Percentiles rank a stretch among this genome's conserved stretches.
These are phyloP conservation scores for Bellardia bayeri DNA, from an alignment of 2,888 invertebrate species.

Conservation along the genomic window DNA sequence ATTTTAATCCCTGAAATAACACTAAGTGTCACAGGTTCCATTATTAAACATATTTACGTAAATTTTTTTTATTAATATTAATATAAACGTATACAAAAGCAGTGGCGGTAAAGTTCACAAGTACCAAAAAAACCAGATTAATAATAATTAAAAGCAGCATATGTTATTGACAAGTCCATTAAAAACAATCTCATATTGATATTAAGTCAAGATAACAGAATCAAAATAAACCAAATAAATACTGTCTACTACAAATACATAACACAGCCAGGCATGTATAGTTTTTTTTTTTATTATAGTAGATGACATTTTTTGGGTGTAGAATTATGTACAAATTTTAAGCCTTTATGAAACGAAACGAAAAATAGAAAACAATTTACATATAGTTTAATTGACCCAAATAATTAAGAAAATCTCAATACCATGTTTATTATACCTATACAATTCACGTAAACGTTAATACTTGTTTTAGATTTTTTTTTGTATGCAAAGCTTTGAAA, in stretches of 20 bases:
- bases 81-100: not conserved
- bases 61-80: not conserved
- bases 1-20: slow-evolving; percentile 51
- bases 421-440: slow-evolving; percentile 14
- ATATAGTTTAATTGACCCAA: slow-evolving; percentile 59
- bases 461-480: slow-evolving; percentile 22
- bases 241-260: not conserved
- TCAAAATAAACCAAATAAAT: slow-evolving; percentile 36
- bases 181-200: slow-evolving; percentile 75
- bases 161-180: slow-evolving; percentile 82
- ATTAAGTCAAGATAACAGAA: slow-evolving; percentile 65
- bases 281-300: not conserved
- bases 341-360: not conserved
- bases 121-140: slow-evolving; percentile 75
- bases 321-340: slow-evolving; percentile 20
- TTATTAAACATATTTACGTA: slow-evolving; percentile 45
- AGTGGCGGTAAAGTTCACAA: slow-evolving; percentile 60
- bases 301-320: slow-evolving; percentile 59
- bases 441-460: slow-evolving; percentile 17
- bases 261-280: not conserved
- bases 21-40: slow-evolving; percentile 63
- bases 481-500: not conserved
- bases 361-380: not conserved
- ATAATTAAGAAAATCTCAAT: slow-evolving; percentile 56
- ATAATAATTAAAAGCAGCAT: slow-evolving; percentile 81